Base-by-base conservation (phyloP, 2,888 invertebrate genomes). In the Lordiphosa fenestrarum region DNA sequence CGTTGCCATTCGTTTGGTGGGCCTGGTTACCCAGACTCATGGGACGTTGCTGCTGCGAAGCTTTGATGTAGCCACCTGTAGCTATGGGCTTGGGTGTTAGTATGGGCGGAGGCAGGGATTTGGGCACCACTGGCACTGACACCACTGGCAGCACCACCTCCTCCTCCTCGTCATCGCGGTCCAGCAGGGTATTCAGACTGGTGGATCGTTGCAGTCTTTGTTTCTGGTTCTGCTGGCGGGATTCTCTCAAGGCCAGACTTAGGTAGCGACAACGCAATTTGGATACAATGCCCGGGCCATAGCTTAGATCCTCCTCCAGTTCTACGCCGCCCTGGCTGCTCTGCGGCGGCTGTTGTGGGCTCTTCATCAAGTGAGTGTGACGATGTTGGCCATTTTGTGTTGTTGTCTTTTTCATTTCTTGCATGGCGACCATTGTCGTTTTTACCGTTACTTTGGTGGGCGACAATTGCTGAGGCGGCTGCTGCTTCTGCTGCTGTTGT, bases 271-370 rank as follows among this genome's bases (percentile, higher is more conserved):
- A 95, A 88, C 95, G 94, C 72, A 97, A 92, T 81, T 94, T 94
- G 86, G 95, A 95, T 37, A 97, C 97, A 86, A 97, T 96, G 57
- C 97, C 96, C 50, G 97, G 97, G 0, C 97, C 97, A 91, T 97
- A 96, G 86, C 94, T 94, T 57, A 96, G 91, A 88, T 96, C 96
- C 89, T 96, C 96, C 82, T 88, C 77, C 23, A 61, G 55, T 10
- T 58, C 60, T 2, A 15, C 15, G n/a, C 30, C 50, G 40, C 53
- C 56, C 9, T 56, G 49, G 37, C 47, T 64, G 55, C 37, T 53
- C 41, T 48, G 55, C 59, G 56, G 69, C 44, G 53, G 47, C 47
- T 63, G 53, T 33, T 21, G 55, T 3, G 66, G 67, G 59, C 40
- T 76, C 64, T 68, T 74, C 10, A 81, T 30, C 30, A 30, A 30